A percentile compares a stretch with the other conserved stretches of the same genome.
phyloP scores from a whole-genome alignment of 2,113 vertebrate genomes.

The Lathamus discolor region DNA sequence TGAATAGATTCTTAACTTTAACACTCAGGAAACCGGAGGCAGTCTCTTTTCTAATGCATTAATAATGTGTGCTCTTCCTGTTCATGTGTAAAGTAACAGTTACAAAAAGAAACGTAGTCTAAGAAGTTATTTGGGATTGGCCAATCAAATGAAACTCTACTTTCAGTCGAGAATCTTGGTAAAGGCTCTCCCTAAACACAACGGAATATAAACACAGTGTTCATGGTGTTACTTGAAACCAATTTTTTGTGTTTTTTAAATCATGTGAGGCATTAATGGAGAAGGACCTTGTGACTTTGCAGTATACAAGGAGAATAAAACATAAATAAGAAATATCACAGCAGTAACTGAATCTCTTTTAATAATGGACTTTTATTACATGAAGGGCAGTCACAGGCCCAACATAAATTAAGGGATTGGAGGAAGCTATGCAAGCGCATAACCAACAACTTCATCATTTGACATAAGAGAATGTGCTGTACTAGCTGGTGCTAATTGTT shows the following conservation, averaged over 20 bases:
- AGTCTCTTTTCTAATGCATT: background rate
- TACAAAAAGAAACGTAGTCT: background rate
- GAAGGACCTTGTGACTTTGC: background rate
- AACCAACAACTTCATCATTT: background rate
- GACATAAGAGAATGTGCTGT: background rate
- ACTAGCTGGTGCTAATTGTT: constrained; percentile 42
- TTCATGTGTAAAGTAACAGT: background rate
- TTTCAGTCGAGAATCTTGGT: background rate
- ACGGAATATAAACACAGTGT: background rate
- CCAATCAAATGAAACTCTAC: background rate
- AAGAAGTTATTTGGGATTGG: background rate
- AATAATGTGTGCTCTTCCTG: background rate
- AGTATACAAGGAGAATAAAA: background rate
- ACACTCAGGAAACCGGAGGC: background rate
- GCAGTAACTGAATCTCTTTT: background rate
- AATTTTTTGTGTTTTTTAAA: background rate
- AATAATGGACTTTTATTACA: background rate
- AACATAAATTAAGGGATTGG: background rate
- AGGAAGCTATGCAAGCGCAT: background rate
- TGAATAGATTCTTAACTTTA: background rate
- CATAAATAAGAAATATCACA: background rate
- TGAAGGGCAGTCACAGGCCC: background rate
- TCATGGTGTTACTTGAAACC: background rate
- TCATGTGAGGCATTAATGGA: background rate
- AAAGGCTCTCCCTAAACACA: background rate